These are phyloP conservation scores for Drosophila austrosaltans DNA, from an alignment of 2,888 invertebrate genomes.

Conservation along the genomic window DNA sequence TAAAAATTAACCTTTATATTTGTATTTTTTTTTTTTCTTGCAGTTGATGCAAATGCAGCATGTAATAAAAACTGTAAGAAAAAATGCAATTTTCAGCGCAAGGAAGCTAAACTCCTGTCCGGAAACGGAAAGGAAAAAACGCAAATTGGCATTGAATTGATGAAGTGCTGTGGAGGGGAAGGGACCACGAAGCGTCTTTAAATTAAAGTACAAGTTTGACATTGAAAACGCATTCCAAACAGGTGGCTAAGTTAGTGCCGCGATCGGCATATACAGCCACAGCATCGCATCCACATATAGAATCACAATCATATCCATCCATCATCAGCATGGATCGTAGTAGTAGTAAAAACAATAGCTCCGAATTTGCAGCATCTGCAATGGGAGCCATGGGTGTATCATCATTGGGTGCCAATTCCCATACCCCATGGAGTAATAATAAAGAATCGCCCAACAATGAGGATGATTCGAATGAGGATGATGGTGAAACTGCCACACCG, in stretches of 20 bases:
- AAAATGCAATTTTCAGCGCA: constrained; percentile 55
- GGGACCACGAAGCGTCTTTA: constrained; percentile 28
- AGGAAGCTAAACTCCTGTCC: constrained; percentile 15
- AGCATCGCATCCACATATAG: background rate
- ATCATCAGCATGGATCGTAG: constrained; percentile 72
- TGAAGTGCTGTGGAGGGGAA: constrained; percentile 1
- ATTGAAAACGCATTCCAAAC: constrained; percentile 19
- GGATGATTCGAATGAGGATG: constrained; percentile 81
- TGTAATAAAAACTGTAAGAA: constrained; percentile 53
- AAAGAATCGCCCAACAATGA: constrained; percentile 76
- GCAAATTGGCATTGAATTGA: constrained; percentile 8
- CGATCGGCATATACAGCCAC: constrained; percentile 69
- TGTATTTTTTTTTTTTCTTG: constrained; percentile 24
- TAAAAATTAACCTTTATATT: constrained; percentile 19
- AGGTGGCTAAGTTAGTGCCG: constrained; percentile 67
- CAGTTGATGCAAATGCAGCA: constrained; percentile 45
- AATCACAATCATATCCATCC: constrained; percentile 6
- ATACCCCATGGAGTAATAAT: constrained; percentile 76
- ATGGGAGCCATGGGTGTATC: constrained; percentile 37
- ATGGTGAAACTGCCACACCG: constrained; percentile 77
- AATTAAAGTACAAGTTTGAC: constrained; percentile 3
- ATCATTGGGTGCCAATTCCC: constrained; percentile 41
- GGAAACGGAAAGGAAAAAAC: constrained; percentile 15
- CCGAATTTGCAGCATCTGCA: constrained; percentile 66
- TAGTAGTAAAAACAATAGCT: constrained; percentile 69